Base-by-base conservation (phyloP, 2,113 vertebrate species). In the Entosphenus tridentatus region DNA sequence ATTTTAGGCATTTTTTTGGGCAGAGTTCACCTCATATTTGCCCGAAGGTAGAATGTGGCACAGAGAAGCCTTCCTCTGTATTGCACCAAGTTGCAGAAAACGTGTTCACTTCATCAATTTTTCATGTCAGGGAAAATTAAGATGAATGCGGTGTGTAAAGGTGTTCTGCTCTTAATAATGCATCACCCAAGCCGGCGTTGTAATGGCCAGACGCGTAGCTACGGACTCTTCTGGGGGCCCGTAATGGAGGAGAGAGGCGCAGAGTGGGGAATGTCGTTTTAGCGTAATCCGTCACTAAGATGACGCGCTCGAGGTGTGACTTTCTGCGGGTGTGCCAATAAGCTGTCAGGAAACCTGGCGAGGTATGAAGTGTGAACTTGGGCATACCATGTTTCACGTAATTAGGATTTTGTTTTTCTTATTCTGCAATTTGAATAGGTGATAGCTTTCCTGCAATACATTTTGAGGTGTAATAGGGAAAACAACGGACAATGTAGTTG, bases 81-180 rank as follows among this genome's bases (percentile, higher is more conserved):
- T n/a, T 65, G 62, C 62, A 65, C 62, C 62, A 65, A 9, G 62
- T 65, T 16, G 62, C 62, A 65, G 62, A 65, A 65, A 39, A n/a
- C 62, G n/a, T 65, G 62, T 21, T 65, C 62, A 21, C 62, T 21
- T 65, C 62, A 65, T 65, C 62, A 65, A 65, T 65, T 65, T 65
- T 65, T 65, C 62, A 65, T 65, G 62, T 65, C 62, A 21, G 62
- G 62, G 62, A 65, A 65, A 65, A 65, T 65, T 65, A 65, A 65
- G 62, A 65, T 65, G 62, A 65, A 65, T 65, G 62, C 21, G 62
- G 62, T 21, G 21, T 65, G 62, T 65, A 65, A 65, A 65, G 62
- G 62, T 65, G 62, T 65, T 65, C 62, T 65, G 62, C 62, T 65
- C 62, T 65, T 65, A 65, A 65, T 65, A 65, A 65, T 65, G 62